A percentile compares a stretch with the other conserved stretches of the same genome.
These are phyloP conservation scores for Myanophis thanlyinensis DNA, from an alignment of 2,113 vertebrate species.

Conservation along the genomic window DNA sequence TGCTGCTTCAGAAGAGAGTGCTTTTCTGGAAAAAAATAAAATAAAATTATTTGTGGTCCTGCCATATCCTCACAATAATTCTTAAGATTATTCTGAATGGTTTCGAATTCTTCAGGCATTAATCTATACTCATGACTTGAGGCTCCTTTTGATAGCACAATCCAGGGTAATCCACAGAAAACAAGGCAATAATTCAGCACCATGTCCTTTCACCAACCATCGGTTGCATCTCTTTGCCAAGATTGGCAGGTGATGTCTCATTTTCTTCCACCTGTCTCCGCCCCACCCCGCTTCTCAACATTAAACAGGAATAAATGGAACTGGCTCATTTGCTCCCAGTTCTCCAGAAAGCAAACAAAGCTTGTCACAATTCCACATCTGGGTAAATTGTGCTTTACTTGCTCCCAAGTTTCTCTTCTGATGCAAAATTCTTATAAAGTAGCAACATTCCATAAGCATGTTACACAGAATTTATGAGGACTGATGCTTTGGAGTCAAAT, in stretches of 20 bases:
- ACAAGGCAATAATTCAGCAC: neutral
- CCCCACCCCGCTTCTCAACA: neutral
- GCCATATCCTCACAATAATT: neutral
- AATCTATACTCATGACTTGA: neutral
- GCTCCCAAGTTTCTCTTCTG: neutral
- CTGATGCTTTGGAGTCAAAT: slow-evolving; percentile 36
- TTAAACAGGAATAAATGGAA: neutral
- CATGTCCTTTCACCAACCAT: neutral
- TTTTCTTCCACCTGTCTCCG: neutral
- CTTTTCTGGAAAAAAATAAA: neutral
- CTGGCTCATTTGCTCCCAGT: neutral
- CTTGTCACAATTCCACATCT: neutral
- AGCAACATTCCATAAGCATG: neutral
- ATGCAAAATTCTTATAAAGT: neutral
- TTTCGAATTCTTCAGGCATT: neutral
- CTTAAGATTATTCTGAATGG: neutral
- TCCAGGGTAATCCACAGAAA: neutral
- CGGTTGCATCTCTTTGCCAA: neutral
- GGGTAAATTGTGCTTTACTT: neutral
- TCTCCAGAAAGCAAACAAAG: neutral
- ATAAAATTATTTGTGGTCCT: neutral
- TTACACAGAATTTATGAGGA: slow-evolving; percentile 9
- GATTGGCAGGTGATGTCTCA: neutral
- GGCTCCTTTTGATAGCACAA: neutral
- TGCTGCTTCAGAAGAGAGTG: neutral